Conservation (phyloP, 2,888 invertebrate genomes). For the Endotricha flammealis region DNA sequence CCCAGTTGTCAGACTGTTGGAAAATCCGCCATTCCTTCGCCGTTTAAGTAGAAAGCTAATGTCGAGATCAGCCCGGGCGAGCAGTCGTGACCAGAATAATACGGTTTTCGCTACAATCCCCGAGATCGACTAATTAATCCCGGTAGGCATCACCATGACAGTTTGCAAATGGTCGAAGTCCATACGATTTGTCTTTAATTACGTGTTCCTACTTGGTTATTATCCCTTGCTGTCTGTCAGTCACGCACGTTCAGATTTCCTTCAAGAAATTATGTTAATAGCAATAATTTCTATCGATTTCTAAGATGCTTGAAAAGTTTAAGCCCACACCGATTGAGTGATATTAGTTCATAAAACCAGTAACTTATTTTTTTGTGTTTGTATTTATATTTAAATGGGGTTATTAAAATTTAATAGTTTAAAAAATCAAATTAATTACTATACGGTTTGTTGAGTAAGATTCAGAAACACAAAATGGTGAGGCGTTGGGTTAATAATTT, state of each 20-base stretch:
- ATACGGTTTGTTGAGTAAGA: too few species aligned
- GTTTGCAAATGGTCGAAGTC: conserved; percentile 22
- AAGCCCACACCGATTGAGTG: too few species aligned
- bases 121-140: conserved; percentile 20
- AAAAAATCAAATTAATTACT: too few species aligned
- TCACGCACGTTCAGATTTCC: conserved; percentile 18
- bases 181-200: conserved; percentile 26
- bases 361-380: too few species aligned
- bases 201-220: conserved; percentile 13
- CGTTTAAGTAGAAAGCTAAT: conserved; percentile 30
- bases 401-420: too few species aligned
- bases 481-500: too few species aligned
- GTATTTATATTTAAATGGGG: too few species aligned
- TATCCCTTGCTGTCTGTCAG: conserved; percentile 21
- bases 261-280: conserved; percentile 16
- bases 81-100: conserved; percentile 25
- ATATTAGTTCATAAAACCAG: too few species aligned
- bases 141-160: conserved; percentile 19
- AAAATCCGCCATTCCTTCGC: conserved; percentile 31
- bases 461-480: too few species aligned
- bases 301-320: too few species aligned
- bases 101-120: conserved; percentile 10
- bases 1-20: conserved; percentile 16
- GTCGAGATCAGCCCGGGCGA: conserved; percentile 27
- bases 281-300: neutral